phyloP scores from a whole-genome alignment of 2,113 vertebrate genomes.

The Hippocampus zosterae region DNA sequence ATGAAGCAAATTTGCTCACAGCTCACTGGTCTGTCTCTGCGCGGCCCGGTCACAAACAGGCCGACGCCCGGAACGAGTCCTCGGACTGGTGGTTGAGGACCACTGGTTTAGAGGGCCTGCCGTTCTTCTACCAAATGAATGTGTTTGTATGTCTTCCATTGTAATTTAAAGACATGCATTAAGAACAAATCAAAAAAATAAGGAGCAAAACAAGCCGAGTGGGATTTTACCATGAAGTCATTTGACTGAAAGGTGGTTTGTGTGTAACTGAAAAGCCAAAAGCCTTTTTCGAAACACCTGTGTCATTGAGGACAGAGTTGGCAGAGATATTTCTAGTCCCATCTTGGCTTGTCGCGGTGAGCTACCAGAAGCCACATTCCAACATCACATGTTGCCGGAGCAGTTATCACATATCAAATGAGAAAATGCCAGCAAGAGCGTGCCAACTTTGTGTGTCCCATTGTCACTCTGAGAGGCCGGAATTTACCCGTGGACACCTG shows the following conservation, averaged over 20 bases:
- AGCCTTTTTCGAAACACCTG: not conserved
- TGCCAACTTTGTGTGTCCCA: not conserved
- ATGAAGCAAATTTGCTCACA: too few species aligned
- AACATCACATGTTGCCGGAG: not conserved
- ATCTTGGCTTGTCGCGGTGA: not conserved
- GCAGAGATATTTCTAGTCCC: not conserved
- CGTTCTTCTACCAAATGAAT: too few species aligned
- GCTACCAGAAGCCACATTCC: not conserved
- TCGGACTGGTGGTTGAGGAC: too few species aligned
- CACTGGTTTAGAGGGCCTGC: too few species aligned
- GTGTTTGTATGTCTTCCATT: too few species aligned
- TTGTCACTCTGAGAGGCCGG: not conserved
- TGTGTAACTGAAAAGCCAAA: not conserved
- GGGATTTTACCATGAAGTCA: not conserved
- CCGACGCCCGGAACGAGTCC: too few species aligned
- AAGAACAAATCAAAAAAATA: not conserved
- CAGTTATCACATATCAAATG: not conserved
- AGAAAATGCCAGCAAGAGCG: not conserved
- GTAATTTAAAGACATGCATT: not conserved
- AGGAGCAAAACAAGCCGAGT: not conserved
- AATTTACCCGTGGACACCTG: not conserved
- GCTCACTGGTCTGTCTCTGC: too few species aligned
- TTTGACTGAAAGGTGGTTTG: not conserved
- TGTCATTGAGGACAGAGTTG: not conserved
- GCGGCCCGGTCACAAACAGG: too few species aligned